Evolutionary conservation across 2,113 vertebrate genomes (phyloP).

Genomic region (Phodopus roborovskii): DNA sequence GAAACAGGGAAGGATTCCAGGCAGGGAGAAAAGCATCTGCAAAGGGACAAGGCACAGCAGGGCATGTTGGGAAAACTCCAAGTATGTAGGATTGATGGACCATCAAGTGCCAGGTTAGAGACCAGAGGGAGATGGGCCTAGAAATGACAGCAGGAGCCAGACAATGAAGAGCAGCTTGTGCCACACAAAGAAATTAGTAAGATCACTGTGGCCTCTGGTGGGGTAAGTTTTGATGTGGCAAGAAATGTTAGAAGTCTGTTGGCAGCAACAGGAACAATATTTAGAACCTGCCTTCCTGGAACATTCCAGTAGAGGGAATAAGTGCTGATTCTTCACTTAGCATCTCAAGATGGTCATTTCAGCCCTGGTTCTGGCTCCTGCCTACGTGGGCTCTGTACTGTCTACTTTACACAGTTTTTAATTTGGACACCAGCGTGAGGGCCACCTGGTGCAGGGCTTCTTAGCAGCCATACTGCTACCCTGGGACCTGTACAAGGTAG

Average conservation of each 20-base stretch:
- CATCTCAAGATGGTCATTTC: neutral
- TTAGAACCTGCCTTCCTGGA: slow-evolving; percentile 29
- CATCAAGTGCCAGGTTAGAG: slow-evolving; percentile 11
- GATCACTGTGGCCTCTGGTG: neutral
- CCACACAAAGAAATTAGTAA: slow-evolving; percentile 14
- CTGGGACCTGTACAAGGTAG: neutral
- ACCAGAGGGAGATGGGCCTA: slow-evolving; percentile 30
- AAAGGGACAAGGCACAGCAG: slow-evolving; percentile 41
- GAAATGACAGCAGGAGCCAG: slow-evolving; percentile 38
- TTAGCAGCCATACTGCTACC: neutral
- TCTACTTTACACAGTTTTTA: neutral
- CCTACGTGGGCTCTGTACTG: neutral
- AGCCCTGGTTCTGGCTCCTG: neutral
- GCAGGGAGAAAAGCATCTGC: slow-evolving; percentile 13
- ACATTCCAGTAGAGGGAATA: neutral
- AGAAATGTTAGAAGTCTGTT: slow-evolving; percentile 10
- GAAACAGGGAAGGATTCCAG: neutral
- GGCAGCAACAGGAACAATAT: neutral
- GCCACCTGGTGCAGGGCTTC: neutral
- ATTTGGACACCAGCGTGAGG: slow-evolving; percentile 2
- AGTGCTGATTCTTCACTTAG: slow-evolving; percentile 14
- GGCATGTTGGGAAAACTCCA: slow-evolving; percentile 56
- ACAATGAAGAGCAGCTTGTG: neutral
- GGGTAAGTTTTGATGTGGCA: neutral
- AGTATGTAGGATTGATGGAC: slow-evolving; percentile 40